Evolutionary conservation across 2,113 vertebrate genomes (phyloP).

Genomic region (Cyphomyrus plagiostoma): DNA sequence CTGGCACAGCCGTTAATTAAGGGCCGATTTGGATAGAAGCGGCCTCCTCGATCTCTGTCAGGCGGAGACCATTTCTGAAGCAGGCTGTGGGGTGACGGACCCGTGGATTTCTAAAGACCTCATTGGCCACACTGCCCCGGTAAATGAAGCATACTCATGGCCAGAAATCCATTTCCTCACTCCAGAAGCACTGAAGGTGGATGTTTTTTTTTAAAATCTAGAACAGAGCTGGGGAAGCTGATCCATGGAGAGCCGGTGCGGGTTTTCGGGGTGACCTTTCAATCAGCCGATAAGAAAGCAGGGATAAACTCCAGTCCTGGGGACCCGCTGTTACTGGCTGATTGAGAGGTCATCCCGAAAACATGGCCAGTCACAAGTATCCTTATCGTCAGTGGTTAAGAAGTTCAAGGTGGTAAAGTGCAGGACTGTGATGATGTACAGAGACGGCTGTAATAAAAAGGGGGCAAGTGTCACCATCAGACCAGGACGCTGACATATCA

Average conservation of each 20-base stretch:
- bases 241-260: not conserved
- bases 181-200: not conserved
- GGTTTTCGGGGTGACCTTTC: not conserved
- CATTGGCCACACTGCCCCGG: not conserved
- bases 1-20: not conserved
- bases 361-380: not conserved
- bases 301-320: not conserved
- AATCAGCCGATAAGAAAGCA: not conserved
- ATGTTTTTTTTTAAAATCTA: not conserved
- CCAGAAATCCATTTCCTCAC: constrained; percentile 14
- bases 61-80: constrained; percentile 13
- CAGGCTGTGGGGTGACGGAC: not conserved
- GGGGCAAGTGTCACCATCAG: not conserved
- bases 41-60: constrained; percentile 14
- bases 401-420: not conserved
- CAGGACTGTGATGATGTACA: not conserved
- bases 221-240: not conserved
- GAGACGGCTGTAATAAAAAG: not conserved
- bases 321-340: not conserved
- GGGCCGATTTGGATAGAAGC: not conserved
- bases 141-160: constrained; percentile 18
- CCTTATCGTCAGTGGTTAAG: not conserved
- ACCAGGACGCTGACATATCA: not conserved
- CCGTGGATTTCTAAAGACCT: constrained; percentile 22
- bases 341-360: not conserved